phyloP scores from a whole-genome alignment of 2,797 vertebrate genomes.

The Tolypeutes matacus region DNA sequence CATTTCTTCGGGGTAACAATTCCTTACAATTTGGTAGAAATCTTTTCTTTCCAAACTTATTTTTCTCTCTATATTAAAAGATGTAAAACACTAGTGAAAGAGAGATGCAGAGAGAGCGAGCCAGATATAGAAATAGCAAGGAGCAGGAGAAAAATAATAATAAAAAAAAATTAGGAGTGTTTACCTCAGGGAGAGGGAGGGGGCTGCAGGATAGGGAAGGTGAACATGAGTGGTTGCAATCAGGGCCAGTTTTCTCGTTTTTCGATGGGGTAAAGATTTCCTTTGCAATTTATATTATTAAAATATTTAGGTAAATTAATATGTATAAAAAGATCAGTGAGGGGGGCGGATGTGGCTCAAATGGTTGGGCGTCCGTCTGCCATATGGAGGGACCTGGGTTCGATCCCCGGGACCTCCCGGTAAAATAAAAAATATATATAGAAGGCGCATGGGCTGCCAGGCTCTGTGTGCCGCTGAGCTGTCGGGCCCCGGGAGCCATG shows the following conservation, averaged over 20 bases:
- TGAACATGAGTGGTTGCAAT: background rate
- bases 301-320: background rate
- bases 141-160: too few relatives aligned
- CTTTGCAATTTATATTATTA: slow-evolving; percentile 11
- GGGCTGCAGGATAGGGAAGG: background rate
- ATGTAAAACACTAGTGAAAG: background rate
- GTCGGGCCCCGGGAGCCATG: too few relatives aligned
- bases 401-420: too few relatives aligned
- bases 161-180: background rate
- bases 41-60: background rate
- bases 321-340: background rate
- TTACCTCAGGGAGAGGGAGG: background rate
- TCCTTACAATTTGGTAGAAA: background rate
- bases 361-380: too few relatives aligned
- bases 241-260: slow-evolving; percentile 26
- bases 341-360: too few relatives aligned
- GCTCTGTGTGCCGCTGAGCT: too few relatives aligned
- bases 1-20: background rate
- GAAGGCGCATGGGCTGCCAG: too few relatives aligned
- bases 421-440: too few relatives aligned
- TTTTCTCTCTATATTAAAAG: background rate
- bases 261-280: background rate
- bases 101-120: background rate
- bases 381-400: too few relatives aligned
- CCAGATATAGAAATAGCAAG: background rate